phyloP scores from a whole-genome alignment of 2,797 vertebrate genomes.

The Loris lydekkerianus region DNA sequence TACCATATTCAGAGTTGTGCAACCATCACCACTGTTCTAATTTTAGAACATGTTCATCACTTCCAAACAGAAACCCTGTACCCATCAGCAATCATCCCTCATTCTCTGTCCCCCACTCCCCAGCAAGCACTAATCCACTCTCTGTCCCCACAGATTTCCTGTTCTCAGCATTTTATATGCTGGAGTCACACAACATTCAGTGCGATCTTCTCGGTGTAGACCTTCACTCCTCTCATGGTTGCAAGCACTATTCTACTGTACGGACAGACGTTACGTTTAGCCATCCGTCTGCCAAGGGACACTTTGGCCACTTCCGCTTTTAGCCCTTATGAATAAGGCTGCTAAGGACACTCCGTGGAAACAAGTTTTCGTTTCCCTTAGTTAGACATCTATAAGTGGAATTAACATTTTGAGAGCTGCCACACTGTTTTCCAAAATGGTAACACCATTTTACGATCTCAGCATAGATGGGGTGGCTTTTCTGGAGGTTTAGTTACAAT shows the following conservation, averaged over 20 bases:
- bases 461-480: not conserved
- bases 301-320: not conserved
- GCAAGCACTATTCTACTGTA: accelerated
- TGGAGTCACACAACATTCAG: accelerated
- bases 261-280: accelerated
- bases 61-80: not conserved
- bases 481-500: not conserved
- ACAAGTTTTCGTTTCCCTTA: not conserved
- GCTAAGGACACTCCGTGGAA: not conserved
- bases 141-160: not conserved
- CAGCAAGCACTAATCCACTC: not conserved
- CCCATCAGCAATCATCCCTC: accelerated
- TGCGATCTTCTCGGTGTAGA: accelerated
- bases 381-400: not conserved
- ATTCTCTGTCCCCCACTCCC: not conserved
- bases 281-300: too few species aligned
- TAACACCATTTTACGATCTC: not conserved
- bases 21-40: too few species aligned
- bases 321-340: not conserved
- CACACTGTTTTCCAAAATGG: not conserved
- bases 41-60: not conserved
- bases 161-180: accelerated
- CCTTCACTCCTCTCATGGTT: not conserved
- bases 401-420: not conserved
- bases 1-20: not conserved